phyloP scores from a whole-genome alignment of 64 coral and sea anemone species.

The Anthopleura sola region DNA sequence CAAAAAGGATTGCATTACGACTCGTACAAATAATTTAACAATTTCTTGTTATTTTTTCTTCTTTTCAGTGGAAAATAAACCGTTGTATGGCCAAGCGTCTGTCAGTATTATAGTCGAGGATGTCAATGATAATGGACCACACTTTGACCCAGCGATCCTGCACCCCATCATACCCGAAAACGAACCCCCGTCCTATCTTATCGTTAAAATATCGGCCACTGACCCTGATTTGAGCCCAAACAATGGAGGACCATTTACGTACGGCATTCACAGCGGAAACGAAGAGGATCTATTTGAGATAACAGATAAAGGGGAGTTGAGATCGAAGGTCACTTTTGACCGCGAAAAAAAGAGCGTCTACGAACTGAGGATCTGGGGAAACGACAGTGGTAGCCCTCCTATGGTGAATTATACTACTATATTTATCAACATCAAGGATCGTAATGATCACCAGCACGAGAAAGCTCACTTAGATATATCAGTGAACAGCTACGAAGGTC shows the following conservation, averaged over 20 bases:
- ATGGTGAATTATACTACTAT: conserved; percentile 21
- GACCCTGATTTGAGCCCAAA: conserved; percentile 76
- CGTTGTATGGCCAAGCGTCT: conserved; percentile 63
- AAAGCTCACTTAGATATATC: conserved; percentile 51
- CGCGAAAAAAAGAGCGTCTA: conserved; percentile 59
- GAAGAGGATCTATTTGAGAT: conserved; percentile 39
- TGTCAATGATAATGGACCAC: conserved; percentile 88
- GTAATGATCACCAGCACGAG: conserved; percentile 84
- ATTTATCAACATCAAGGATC: conserved; percentile 66
- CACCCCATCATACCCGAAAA: conserved; percentile 70
- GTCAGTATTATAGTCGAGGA: conserved; percentile 63
- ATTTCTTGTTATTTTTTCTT: neutral
- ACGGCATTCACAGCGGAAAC: conserved; percentile 53
- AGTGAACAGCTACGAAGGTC: conserved; percentile 60
- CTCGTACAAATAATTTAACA: neutral
- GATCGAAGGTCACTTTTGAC: conserved; percentile 57
- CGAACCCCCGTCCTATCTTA: conserved; percentile 24
- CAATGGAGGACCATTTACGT: conserved; percentile 74
- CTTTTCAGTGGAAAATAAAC: neutral
- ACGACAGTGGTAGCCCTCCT: conserved; percentile 66
- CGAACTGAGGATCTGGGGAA: conserved; percentile 48
- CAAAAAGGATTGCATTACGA: neutral
- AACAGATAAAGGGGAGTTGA: conserved; percentile 33
- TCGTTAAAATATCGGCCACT: conserved; percentile 63
- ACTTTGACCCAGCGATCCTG: conserved; percentile 39